phyloP scores from a whole-genome alignment of 2,113 vertebrate species.

The Nothobranchius furzeri region DNA sequence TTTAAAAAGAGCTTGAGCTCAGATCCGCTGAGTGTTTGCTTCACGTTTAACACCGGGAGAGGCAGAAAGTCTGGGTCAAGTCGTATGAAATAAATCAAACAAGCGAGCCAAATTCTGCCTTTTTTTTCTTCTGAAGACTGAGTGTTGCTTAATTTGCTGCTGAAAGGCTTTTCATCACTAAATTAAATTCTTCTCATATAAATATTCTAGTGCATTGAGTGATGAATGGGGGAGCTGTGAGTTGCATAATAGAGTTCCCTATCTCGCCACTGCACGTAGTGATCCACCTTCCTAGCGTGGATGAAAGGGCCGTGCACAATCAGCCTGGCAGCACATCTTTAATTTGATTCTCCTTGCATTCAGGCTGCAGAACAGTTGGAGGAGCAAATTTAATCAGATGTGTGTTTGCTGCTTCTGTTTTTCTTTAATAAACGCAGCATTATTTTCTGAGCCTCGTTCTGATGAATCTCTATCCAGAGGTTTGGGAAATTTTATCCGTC shows the following conservation, averaged over 20 bases:
- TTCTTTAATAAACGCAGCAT: slow-evolving; percentile 1
- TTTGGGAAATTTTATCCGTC: background rate
- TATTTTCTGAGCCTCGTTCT: background rate
- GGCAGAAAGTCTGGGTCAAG: slow-evolving; percentile 14
- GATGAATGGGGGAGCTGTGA: slow-evolving; percentile 43
- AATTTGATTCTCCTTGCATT: slow-evolving; percentile 25
- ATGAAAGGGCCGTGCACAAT: slow-evolving; percentile 15
- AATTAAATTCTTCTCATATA: slow-evolving; percentile 46
- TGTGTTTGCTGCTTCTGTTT: background rate
- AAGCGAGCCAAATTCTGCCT: slow-evolving; percentile 6
- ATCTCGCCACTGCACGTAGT: slow-evolving; percentile 29
- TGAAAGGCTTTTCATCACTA: slow-evolving; percentile 52
- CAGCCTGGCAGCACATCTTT: slow-evolving; percentile 27
- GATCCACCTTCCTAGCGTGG: slow-evolving; percentile 16
- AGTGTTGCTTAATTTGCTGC: slow-evolving; percentile 44
- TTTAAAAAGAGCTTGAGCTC: no score
- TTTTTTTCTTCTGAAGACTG: slow-evolving; percentile 17
- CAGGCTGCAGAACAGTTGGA: background rate
- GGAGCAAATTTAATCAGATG: slow-evolving; percentile 31
- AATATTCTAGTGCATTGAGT: slow-evolving; percentile 41
- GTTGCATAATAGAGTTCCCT: slow-evolving; percentile 38
- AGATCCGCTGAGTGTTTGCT: slow-evolving; percentile 14
- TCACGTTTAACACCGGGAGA: slow-evolving; percentile 8
- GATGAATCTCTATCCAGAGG: background rate
- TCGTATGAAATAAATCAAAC: slow-evolving; percentile 40